These are phyloP conservation scores for Globicephala melas DNA, from an alignment of 2,113 vertebrate genomes.

Conservation along the genomic window DNA sequence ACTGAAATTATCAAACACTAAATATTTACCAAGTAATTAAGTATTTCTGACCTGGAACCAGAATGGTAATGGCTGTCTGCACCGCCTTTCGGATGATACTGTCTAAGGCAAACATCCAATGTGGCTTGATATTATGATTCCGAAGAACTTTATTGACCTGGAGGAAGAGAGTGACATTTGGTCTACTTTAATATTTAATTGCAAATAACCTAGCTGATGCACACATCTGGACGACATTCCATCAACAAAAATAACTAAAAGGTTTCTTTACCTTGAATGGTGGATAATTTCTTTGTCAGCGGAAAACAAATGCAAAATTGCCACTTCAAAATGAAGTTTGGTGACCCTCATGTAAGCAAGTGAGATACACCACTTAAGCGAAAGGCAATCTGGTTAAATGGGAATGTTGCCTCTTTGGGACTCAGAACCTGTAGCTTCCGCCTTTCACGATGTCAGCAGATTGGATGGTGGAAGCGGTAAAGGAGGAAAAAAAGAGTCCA, in stretches of 20 bases:
- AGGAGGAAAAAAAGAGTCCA: neutral
- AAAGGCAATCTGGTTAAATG: neutral
- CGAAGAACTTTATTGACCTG: constrained; percentile 98
- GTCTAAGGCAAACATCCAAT: constrained; percentile 99
- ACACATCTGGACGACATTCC: neutral
- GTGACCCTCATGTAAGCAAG: neutral
- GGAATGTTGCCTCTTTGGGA: neutral
- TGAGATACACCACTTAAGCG: neutral
- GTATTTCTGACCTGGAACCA: constrained; percentile 93
- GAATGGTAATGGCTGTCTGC: constrained; percentile 96
- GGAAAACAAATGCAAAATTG: constrained; percentile 2
- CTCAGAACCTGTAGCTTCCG: neutral
- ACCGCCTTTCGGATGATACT: constrained; percentile 98
- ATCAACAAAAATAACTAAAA: neutral
- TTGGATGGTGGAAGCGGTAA: neutral
- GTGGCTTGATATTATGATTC: constrained; percentile 99
- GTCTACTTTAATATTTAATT: neutral
- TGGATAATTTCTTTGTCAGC: neutral
- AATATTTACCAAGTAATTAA: constrained; percentile 42
- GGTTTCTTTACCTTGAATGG: neutral
- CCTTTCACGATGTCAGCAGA: neutral
- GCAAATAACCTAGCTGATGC: neutral
- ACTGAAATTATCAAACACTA: constrained; percentile 39
- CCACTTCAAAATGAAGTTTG: neutral
- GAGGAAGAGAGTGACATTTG: constrained; percentile 62